Conservation (phyloP, 2,113 vertebrate species). For the Orycteropus afer region DNA sequence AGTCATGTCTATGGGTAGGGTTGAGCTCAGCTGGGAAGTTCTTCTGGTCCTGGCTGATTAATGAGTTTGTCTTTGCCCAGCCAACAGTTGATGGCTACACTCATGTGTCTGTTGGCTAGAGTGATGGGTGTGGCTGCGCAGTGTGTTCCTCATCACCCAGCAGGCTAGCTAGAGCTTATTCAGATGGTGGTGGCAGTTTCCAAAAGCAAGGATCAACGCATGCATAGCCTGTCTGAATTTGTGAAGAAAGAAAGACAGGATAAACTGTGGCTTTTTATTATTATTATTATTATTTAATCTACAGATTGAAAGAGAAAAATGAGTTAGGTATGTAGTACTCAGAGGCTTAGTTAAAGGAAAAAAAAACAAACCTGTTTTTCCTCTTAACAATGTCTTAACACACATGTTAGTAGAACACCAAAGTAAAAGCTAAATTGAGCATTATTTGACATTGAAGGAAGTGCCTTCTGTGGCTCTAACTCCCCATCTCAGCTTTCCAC, state of each 20-base stretch:
- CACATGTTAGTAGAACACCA: rapidly evolving
- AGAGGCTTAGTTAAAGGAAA: not conserved
- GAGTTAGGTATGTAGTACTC: not conserved
- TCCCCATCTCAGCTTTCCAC: not conserved
- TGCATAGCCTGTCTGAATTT: rapidly evolving
- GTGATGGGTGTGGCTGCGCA: rapidly evolving
- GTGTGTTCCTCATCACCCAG: rapidly evolving
- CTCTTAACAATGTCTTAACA: not conserved
- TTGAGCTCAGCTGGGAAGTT: rapidly evolving
- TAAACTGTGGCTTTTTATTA: rapidly evolving
- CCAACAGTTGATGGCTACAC: rapidly evolving
- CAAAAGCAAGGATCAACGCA: rapidly evolving
- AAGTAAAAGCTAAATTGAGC: rapidly evolving
- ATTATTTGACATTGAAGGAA: rapidly evolving
- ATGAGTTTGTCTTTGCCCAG: rapidly evolving
- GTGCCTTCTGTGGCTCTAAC: rapidly evolving
- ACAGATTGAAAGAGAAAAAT: rapidly evolving
- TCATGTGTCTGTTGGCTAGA: rapidly evolving
- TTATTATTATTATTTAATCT: too few relatives aligned
- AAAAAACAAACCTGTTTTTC: not conserved
- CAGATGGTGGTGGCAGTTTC: rapidly evolving
- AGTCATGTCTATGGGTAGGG: not conserved
- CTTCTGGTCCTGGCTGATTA: not conserved
- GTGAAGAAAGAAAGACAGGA: too few relatives aligned
- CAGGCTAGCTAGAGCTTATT: rapidly evolving